Evolutionary conservation across 2,797 vertebrate genomes (phyloP).

Genomic region (Tadarida brasiliensis): DNA sequence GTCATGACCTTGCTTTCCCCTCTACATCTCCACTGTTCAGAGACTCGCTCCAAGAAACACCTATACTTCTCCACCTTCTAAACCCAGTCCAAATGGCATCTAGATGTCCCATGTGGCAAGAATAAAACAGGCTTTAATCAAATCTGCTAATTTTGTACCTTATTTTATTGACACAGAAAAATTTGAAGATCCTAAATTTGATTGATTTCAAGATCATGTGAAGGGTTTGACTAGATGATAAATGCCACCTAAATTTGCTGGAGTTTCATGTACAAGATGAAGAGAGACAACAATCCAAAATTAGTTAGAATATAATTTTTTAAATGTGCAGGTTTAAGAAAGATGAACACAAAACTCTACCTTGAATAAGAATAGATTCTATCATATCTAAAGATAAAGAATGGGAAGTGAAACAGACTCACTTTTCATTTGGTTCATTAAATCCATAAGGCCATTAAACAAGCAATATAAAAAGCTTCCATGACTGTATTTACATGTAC

Average conservation of each 20-base stretch:
- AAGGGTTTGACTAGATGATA: constrained; percentile 68
- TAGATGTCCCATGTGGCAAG: constrained; percentile 83
- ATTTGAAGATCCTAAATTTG: constrained; percentile 81
- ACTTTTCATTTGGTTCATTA: constrained; percentile 77
- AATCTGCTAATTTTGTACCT: constrained; percentile 78
- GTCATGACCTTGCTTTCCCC: constrained; percentile 89
- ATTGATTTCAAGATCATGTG: constrained; percentile 77
- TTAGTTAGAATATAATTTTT: constrained; percentile 80
- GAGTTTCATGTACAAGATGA: constrained; percentile 81
- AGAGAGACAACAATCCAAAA: constrained; percentile 70
- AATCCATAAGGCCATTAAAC: constrained; percentile 68
- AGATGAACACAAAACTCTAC: constrained; percentile 70
- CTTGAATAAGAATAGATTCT: constrained; percentile 72
- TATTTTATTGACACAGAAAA: constrained; percentile 79
- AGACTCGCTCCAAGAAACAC: constrained; percentile 86
- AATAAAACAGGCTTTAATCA: constrained; percentile 74
- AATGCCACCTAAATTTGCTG: constrained; percentile 74
- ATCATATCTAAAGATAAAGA: constrained; percentile 74
- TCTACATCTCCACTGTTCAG: constrained; percentile 93
- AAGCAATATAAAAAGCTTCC: constrained; percentile 68
- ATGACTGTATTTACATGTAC: constrained; percentile 74
- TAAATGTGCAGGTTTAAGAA: constrained; percentile 53
- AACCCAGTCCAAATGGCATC: constrained; percentile 82
- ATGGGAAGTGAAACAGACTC: constrained; percentile 72
- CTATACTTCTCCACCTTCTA: constrained; percentile 82